phyloP scores from a whole-genome alignment of 2,888 invertebrate species.

The Mesochorus sp. region DNA sequence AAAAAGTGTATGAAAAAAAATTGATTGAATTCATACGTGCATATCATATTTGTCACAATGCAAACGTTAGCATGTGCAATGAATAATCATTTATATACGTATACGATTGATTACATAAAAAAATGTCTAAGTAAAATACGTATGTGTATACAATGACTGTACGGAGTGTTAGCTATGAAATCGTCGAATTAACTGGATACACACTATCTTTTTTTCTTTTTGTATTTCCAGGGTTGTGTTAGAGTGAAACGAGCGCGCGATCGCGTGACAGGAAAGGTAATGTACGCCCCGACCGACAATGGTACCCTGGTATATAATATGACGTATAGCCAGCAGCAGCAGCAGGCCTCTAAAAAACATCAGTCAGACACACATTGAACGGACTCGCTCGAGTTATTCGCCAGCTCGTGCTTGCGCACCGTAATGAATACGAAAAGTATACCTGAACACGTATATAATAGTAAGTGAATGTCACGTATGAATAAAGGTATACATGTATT shows the following conservation, averaged over 20 bases:
- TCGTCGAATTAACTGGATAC: slow-evolving; percentile 70
- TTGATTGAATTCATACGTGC: not conserved
- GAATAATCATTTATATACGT: no score
- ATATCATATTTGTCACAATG: no score
- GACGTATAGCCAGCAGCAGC: slow-evolving; percentile 73
- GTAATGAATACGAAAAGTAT: slow-evolving; percentile 48
- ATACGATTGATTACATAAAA: no score
- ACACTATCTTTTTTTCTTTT: slow-evolving; percentile 52
- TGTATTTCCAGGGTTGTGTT: slow-evolving; percentile 56
- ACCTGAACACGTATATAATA: slow-evolving; percentile 37
- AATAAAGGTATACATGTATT: not conserved
- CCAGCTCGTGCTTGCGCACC: slow-evolving; percentile 35
- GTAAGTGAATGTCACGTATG: slow-evolving; percentile 33
- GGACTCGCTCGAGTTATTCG: slow-evolving; percentile 54
- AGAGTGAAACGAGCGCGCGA: slow-evolving; percentile 57
- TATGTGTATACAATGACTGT: not conserved
- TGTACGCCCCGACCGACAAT: slow-evolving; percentile 69
- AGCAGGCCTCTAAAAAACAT: slow-evolving; percentile 62
- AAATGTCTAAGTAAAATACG: not conserved
- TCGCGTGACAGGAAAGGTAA: slow-evolving; percentile 78
- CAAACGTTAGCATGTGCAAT: no score
- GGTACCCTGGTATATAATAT: slow-evolving; percentile 68
- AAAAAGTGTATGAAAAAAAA: not conserved
- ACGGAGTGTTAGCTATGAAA: slow-evolving; percentile 60
- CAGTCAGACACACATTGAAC: slow-evolving; percentile 20